Evolutionary conservation across 2,797 vertebrate genomes (phyloP).

Genomic region (Phrynocephalus guinanensis): DNA sequence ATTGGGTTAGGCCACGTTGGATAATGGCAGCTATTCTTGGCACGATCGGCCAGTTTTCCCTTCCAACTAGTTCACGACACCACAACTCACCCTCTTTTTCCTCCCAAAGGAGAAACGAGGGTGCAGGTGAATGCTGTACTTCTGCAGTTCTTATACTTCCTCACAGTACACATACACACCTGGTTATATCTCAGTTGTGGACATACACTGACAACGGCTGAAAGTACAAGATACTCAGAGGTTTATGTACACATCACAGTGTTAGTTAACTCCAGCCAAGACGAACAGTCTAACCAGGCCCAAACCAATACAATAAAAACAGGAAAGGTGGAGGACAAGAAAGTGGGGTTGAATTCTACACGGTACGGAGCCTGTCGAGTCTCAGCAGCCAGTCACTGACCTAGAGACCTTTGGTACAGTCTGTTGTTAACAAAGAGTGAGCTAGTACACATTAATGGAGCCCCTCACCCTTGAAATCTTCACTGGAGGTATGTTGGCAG

Average conservation of each 20-base stretch:
- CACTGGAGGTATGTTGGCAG: constrained; percentile 33
- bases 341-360: constrained; percentile 43
- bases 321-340: constrained; percentile 39
- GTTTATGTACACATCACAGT: constrained; percentile 72
- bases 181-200: constrained; percentile 54
- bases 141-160: constrained; percentile 47
- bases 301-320: constrained; percentile 16
- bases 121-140: background rate
- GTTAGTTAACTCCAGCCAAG: constrained; percentile 68
- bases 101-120: constrained; percentile 39
- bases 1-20: constrained; percentile 23
- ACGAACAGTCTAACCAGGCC: constrained; percentile 45
- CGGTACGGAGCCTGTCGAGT: constrained; percentile 36
- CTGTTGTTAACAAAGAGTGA: constrained; percentile 52
- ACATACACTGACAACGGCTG: constrained; percentile 38
- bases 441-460: constrained; percentile 27
- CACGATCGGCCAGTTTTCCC: constrained; percentile 43
- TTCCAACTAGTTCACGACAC: constrained; percentile 22
- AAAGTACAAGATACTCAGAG: constrained; percentile 50
- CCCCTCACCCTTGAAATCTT: constrained; percentile 35
- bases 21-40: constrained; percentile 40
- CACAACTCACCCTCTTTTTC: constrained; percentile 45
- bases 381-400: constrained; percentile 50
- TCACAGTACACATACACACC: constrained; percentile 18
- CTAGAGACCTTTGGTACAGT: constrained; percentile 63